These are phyloP conservation scores for Tupaia tana DNA, from an alignment of 2,113 vertebrate genomes.

Conservation along the genomic window DNA sequence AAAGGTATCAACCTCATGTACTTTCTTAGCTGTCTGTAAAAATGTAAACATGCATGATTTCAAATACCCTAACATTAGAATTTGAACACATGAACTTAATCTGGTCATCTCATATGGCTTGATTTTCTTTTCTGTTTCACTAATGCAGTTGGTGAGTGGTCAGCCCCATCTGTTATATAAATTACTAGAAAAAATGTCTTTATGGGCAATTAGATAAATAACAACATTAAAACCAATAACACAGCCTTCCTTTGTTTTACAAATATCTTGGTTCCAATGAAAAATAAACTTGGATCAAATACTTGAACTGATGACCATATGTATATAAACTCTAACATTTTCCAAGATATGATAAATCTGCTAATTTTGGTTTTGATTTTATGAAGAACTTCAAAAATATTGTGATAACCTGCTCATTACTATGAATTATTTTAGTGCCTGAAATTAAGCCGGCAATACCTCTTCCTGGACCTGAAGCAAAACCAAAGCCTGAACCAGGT, in stretches of 20 bases:
- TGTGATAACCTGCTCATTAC: slow-evolving; percentile 78
- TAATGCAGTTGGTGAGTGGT: not conserved
- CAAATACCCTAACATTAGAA: slow-evolving; percentile 23
- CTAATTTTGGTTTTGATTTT: slow-evolving; percentile 11
- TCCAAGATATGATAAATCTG: not conserved
- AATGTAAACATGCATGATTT: not conserved
- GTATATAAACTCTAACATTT: slow-evolving; percentile 10
- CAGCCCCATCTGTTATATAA: not conserved
- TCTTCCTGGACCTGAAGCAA: slow-evolving; percentile 83
- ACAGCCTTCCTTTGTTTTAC: slow-evolving; percentile 24
- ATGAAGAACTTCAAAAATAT: slow-evolving; percentile 50
- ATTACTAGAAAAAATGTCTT: not conserved
- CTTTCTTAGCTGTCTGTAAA: slow-evolving; percentile 54
- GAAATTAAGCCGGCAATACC: slow-evolving; percentile 86
- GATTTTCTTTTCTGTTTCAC: slow-evolving; percentile 12
- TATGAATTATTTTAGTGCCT: slow-evolving; percentile 86
- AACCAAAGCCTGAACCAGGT: slow-evolving; percentile 88
- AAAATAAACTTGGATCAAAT: slow-evolving; percentile 12
- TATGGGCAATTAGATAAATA: not conserved
- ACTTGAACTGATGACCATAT: not conserved
- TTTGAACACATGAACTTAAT: slow-evolving; percentile 2
- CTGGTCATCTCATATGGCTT: not conserved
- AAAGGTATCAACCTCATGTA: slow-evolving; percentile 85
- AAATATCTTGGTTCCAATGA: slow-evolving; percentile 40
- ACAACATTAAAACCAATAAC: slow-evolving; percentile 1